phyloP scores from a whole-genome alignment of 2,888 invertebrate species.

The Alviniconcha strummeri region DNA sequence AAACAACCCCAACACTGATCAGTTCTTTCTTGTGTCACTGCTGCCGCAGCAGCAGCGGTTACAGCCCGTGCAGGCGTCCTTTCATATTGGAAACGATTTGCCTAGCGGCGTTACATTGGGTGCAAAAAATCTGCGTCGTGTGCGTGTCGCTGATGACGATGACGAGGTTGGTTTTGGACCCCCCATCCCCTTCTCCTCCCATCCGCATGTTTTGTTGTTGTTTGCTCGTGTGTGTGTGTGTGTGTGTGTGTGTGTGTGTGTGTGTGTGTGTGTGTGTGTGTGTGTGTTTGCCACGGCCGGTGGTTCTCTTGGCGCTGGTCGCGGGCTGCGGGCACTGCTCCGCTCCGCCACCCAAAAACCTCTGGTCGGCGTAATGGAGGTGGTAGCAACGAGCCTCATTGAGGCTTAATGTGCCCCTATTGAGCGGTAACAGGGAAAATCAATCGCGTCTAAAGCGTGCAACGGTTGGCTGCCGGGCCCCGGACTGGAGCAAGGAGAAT shows the following conservation, averaged over 20 bases:
- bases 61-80: not conserved
- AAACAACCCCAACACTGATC: not conserved
- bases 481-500: conserved; percentile 13
- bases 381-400: conserved; percentile 32
- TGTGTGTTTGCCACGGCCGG: too few relatives aligned
- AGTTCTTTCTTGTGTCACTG: too few relatives aligned
- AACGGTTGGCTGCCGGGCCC: conserved; percentile 23
- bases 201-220: too few relatives aligned
- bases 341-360: not conserved
- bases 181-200: not conserved
- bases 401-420: conserved; percentile 36
- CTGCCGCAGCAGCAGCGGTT: too few relatives aligned
- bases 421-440: conserved; percentile 35
- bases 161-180: not conserved
- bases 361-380: conserved; percentile 10
- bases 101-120: not conserved
- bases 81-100: conserved; percentile 13
- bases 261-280: too few relatives aligned
- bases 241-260: too few relatives aligned
- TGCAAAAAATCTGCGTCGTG: not conserved
- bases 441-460: conserved; percentile 32
- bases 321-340: not conserved
- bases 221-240: too few relatives aligned
- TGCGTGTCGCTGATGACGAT: conserved; percentile 11
- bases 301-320: too few relatives aligned